A percentile compares a stretch with the other conserved stretches of the same genome.
Evolutionary conservation across 2,888 invertebrate genomes (phyloP).

Genomic region (Pogonocherus hispidulus): DNA sequence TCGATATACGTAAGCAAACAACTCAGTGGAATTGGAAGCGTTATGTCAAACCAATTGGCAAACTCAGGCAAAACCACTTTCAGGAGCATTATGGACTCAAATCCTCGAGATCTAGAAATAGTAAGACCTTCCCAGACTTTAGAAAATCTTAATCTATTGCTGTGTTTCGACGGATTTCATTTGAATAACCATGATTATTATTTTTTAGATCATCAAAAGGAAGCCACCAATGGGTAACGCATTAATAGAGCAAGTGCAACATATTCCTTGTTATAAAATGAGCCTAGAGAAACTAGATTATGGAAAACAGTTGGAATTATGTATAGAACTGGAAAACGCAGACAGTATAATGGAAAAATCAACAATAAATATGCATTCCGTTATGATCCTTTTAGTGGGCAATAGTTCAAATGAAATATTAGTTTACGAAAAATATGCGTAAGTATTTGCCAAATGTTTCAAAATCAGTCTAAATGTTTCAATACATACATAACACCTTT

Average conservation of each 20-base stretch:
- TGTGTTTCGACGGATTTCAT: too few species aligned
- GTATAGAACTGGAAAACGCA: constrained; percentile 67
- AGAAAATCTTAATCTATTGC: too few species aligned
- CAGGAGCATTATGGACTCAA: constrained; percentile 74
- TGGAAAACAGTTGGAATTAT: constrained; percentile 42
- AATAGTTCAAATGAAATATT: constrained; percentile 76
- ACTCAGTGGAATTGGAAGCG: constrained; percentile 79
- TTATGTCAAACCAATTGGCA: constrained; percentile 75
- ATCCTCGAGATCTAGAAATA: constrained; percentile 82
- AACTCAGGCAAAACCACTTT: constrained; percentile 79
- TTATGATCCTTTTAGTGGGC: constrained; percentile 75
- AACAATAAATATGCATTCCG: constrained; percentile 71
- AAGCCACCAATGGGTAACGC: constrained; percentile 81
- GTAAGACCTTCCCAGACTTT: too few species aligned
- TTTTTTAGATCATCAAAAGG: constrained; percentile 77
- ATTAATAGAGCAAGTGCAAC: constrained; percentile 74
- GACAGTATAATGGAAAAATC: constrained; percentile 68
- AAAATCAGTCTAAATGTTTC: too few species aligned
- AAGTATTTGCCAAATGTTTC: constrained; percentile 60
- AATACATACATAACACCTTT: too few species aligned
- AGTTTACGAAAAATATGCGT: constrained; percentile 72
- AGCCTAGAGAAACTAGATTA: constrained; percentile 59
- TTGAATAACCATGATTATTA: background rate
- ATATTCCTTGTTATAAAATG: constrained; percentile 76
- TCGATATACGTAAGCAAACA: constrained; percentile 79